Conservation (phyloP, 2,888 invertebrate genomes). For the Ethmia dodecea region DNA sequence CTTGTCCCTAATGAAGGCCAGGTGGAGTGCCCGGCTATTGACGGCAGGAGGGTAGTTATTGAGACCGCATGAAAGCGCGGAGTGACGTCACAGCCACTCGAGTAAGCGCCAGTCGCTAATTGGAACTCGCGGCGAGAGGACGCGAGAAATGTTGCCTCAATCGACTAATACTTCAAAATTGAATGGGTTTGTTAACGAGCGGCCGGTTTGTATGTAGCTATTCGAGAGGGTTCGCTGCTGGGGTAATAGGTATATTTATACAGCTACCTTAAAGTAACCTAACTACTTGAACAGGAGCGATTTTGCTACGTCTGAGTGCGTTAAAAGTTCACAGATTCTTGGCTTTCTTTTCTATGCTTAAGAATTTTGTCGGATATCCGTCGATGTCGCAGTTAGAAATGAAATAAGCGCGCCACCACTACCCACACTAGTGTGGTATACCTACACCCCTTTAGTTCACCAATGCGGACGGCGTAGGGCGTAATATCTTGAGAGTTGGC, state of each 20-base stretch:
- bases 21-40: slow-evolving; percentile 71
- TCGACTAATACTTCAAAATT: slow-evolving; percentile 74
- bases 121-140: slow-evolving; percentile 71
- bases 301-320: too few species aligned
- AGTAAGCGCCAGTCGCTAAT: slow-evolving; percentile 73
- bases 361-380: too few species aligned
- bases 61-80: slow-evolving; percentile 67
- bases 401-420: too few species aligned
- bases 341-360: too few species aligned
- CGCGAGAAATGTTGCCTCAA: slow-evolving; percentile 71
- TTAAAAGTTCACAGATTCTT: too few species aligned
- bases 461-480: slow-evolving; percentile 74
- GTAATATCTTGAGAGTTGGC: slow-evolving; percentile 75
- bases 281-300: too few species aligned
- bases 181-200: slow-evolving; percentile 74
- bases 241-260: too few species aligned
- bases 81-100: slow-evolving; percentile 72
- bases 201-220: slow-evolving; percentile 59
- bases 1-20: slow-evolving; percentile 71
- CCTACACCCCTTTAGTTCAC: slow-evolving; percentile 72
- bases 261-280: too few species aligned
- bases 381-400: too few species aligned
- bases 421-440: slow-evolving; percentile 52
- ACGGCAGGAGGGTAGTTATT: slow-evolving; percentile 75
- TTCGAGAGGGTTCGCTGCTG: slow-evolving; percentile 47